Base-by-base conservation (phyloP, 2,888 invertebrate genomes). In the Teinopalpus imperialis region DNA sequence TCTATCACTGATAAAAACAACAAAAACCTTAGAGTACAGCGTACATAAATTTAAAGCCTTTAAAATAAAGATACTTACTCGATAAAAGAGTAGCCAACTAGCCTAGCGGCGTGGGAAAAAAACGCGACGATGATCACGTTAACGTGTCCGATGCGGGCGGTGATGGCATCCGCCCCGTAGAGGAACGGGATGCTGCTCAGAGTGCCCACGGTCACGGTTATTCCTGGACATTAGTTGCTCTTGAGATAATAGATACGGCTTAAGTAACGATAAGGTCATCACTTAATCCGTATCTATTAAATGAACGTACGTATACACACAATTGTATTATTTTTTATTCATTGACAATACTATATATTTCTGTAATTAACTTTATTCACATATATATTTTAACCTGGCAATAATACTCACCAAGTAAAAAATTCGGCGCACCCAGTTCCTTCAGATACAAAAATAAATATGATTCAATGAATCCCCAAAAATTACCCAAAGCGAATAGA, bases 391-490 rank as follows among this genome's bases (percentile, higher is more conserved):
- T n/a, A n/a, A n/a, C n/a, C n/a, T n/a, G n/a, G n/a, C n/a, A n/a
- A n/a, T n/a, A 16, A 16, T 26, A 36, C 90, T 87, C 79, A 93
- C 95, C 96, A 37, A 96, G 80, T 49, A 96, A 83, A 72, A 94
- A 95, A 75, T 94, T 95, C 0, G 95, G 94, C 36, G 95, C 95
- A 9, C 95, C 94, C 52, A 96, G 87, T 74, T 96, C 95, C 76
- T 94, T 94, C 52, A 97, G 89, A 74, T 95, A 97, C 66, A 96
- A 91, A 74, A 96, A 97, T 20, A 97, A 83, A 72, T 95, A 97
- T 39, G 95, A 95, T 75, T 97, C 97, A 43, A 97, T 95, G 75
- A 96, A 96, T 18, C 97, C 97, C 93, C 95, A 96, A 71, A 95
- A 92, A 65, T 95, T 94, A 48, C 97, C 97, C 59, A 97, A 89